Evolutionary conservation across 2,888 invertebrate genomes (phyloP).

Genomic region (Stenoptilia bipunctidactyla): DNA sequence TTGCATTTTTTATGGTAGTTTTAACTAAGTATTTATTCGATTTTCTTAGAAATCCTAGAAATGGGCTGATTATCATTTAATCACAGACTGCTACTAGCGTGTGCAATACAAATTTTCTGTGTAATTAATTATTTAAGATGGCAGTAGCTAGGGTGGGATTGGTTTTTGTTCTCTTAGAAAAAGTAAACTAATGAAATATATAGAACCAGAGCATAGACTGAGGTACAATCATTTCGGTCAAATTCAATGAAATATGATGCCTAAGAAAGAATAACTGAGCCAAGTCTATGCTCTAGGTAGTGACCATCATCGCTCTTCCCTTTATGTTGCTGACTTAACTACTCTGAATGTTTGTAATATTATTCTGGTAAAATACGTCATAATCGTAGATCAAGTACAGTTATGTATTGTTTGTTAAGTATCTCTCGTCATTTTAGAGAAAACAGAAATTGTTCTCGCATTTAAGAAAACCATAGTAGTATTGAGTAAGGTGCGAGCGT

Average conservation of each 20-base stretch:
- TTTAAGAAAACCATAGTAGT: no score
- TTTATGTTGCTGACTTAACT: conserved; percentile 38
- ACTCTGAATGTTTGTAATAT: conserved; percentile 48
- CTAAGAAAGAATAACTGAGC: no score
- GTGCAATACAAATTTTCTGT: conserved; percentile 36
- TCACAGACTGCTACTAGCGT: conserved; percentile 35
- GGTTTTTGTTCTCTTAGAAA: background rate
- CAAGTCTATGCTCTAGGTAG: conserved; percentile 34
- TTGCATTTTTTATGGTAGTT: conserved; percentile 40
- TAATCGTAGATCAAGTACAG: conserved; percentile 21
- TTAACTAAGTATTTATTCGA: conserved; percentile 27
- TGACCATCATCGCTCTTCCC: conserved; percentile 18
- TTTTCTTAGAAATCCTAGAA: conserved; percentile 46
- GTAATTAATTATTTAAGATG: conserved; percentile 33
- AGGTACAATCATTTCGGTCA: conserved; percentile 3
- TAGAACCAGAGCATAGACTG: conserved; percentile 34
- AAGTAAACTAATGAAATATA: background rate
- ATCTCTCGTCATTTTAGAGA: background rate
- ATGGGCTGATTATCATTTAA: conserved; percentile 49
- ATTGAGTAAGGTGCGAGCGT: no score
- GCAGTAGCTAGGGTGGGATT: conserved; percentile 33
- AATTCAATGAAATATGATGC: background rate
- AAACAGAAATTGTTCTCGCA: no score
- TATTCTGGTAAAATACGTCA: conserved; percentile 15
- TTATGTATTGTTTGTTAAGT: conserved; percentile 4